A percentile compares a stretch with the other conserved stretches of the same genome.
Conservation (phyloP, 2,888 invertebrate species). For the Dusona sp. region DNA sequence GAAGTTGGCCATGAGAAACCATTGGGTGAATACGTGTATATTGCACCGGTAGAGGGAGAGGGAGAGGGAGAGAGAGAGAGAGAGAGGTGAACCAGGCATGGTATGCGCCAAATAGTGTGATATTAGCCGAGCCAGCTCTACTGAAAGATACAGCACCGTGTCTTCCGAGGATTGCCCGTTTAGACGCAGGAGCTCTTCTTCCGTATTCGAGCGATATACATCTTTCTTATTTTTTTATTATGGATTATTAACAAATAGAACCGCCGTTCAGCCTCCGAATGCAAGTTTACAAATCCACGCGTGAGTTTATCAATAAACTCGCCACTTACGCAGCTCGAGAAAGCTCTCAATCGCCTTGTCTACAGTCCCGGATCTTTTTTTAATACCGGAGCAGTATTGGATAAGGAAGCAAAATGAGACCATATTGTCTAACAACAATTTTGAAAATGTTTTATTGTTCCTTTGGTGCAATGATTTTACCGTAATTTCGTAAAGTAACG, state of each 20-base stretch:
- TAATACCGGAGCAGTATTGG: not conserved
- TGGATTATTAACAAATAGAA: not conserved
- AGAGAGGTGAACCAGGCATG: not conserved
- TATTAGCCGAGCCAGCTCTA: slow-evolving; percentile 54
- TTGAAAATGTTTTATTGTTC: not conserved
- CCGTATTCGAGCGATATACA: not conserved
- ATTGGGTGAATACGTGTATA: slow-evolving; percentile 12
- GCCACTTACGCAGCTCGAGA: not conserved
- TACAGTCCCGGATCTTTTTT: not conserved
- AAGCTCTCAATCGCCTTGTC: slow-evolving; percentile 5
- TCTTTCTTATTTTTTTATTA: not conserved
- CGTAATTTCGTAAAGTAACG: too few relatives aligned
- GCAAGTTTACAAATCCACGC: not conserved
- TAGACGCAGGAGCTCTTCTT: slow-evolving; percentile 25
- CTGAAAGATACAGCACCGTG: slow-evolving; percentile 22
- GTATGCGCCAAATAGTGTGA: slow-evolving; percentile 10
- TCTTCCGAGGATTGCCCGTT: slow-evolving; percentile 50
- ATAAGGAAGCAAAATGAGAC: not conserved
- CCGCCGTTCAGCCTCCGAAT: not conserved
- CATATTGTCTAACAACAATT: not conserved
- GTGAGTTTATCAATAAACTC: slow-evolving; percentile 3
- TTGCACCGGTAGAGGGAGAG: slow-evolving; percentile 14
- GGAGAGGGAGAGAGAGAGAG: not conserved
- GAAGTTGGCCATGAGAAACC: slow-evolving; percentile 47
- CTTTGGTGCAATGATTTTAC: not conserved